These are phyloP conservation scores for Xiphophorus birchmanni DNA, from an alignment of 2,797 vertebrate genomes.

Conservation along the genomic window DNA sequence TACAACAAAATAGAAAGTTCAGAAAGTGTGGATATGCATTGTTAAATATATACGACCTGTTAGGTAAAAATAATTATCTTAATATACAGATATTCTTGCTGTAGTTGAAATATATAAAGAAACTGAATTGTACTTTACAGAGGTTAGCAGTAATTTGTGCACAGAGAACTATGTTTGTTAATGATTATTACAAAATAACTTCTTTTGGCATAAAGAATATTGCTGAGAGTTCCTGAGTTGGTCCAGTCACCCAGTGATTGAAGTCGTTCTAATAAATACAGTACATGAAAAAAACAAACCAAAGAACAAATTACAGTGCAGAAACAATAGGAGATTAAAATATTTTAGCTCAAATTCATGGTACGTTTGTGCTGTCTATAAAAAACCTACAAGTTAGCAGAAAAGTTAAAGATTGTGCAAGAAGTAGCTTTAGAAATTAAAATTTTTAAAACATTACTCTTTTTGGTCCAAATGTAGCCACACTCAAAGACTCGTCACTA, in stretches of 20 bases:
- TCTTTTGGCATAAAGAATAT: conserved; percentile 56
- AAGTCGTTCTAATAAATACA: conserved; percentile 43
- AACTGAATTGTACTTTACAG: conserved; percentile 62
- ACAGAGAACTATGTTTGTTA: conserved; percentile 27
- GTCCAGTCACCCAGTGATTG: conserved; percentile 44
- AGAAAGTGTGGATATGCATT: conserved; percentile 41
- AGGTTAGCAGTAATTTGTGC: conserved; percentile 33
- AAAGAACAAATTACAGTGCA: conserved; percentile 23
- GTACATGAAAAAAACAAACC: background rate
- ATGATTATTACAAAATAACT: conserved; percentile 16
- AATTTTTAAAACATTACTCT: conserved; percentile 22
- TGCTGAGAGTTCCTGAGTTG: conserved; percentile 70
- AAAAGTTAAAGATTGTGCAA: conserved; percentile 36
- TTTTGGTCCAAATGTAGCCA: conserved; percentile 36
- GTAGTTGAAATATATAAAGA: conserved; percentile 52
- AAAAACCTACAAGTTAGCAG: conserved; percentile 4
- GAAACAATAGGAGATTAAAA: conserved; percentile 26
- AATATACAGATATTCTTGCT: conserved; percentile 53
- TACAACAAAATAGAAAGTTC: conserved; percentile 56
- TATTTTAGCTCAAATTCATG: conserved; percentile 24
- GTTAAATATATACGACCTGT: conserved; percentile 63
- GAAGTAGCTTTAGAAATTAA: conserved; percentile 18
- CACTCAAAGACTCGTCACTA: conserved; percentile 22
- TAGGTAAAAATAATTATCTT: conserved; percentile 60
- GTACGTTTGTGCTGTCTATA: conserved; percentile 18